Evolutionary conservation across 2,888 invertebrate genomes (phyloP).

Genomic region (Trimorus sp.): DNA sequence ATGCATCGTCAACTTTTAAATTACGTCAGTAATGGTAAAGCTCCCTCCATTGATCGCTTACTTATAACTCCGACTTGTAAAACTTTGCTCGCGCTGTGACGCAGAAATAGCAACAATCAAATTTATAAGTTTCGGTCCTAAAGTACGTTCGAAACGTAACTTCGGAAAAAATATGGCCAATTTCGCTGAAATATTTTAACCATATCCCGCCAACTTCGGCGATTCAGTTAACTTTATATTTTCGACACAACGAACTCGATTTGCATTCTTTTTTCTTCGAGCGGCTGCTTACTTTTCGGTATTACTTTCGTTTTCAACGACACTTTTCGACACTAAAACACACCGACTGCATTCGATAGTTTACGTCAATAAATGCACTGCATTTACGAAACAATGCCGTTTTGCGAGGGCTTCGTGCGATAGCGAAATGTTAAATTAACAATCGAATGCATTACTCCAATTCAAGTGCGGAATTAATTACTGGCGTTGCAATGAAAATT

Average conservation of each 20-base stretch:
- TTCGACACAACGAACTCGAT: constrained; percentile 21
- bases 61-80: constrained; percentile 31
- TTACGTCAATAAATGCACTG: too few species aligned
- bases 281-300: not conserved
- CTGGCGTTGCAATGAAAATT: too few species aligned
- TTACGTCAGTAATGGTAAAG: constrained; percentile 28
- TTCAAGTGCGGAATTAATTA: too few species aligned
- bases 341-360: too few species aligned
- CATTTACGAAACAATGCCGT: too few species aligned
- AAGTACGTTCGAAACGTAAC: constrained; percentile 11
- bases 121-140: constrained; percentile 18
- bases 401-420: too few species aligned
- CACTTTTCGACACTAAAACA: too few species aligned
- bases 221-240: constrained; percentile 10
- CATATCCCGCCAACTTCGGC: constrained; percentile 21
- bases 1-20: constrained; percentile 15
- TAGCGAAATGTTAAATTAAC: too few species aligned
- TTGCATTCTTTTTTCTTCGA: constrained; percentile 3
- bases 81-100: constrained; percentile 27
- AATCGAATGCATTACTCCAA: too few species aligned
- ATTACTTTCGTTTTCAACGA: too few species aligned
- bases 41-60: constrained; percentile 39
- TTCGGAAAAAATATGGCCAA: constrained; percentile 8
- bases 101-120: constrained; percentile 36
- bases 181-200: constrained; percentile 22